Evolutionary conservation across 2,888 invertebrate genomes (phyloP), one percentile per base, ranked within the genome.

Genomic region (Heliconius sara): DNA sequence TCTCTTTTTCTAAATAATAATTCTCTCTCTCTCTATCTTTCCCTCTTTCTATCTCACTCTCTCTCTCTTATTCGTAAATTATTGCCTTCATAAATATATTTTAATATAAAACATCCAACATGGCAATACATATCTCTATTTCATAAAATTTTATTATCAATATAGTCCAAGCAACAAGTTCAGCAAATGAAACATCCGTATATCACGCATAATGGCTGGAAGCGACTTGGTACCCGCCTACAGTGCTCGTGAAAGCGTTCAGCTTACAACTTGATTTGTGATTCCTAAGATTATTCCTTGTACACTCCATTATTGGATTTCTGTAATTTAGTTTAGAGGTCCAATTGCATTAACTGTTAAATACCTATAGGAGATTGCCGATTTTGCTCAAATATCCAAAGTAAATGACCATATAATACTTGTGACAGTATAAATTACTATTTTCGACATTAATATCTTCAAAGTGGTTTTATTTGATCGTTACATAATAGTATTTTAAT

Each of bases 211-310:
- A 87, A 90, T 91, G 85, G 91, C 91, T 93, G 89, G 94, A 91
- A 94, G 94, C 93, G 89, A 91, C 90, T 85, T 86, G 88, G 86
- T 88, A 88, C 87, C 91, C 93, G 92, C 95, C 95, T 93, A 94
- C 94, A 88, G 88, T 87, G 87, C 86, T 92, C 92, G 91, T 93
- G 93, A 94, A 94, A 93, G 91, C 91, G 88, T 90, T 90, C 90
- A 88, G 90, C 92, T 92, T 91, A 92, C 92, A 90, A 91, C 91
- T 93, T 95, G 94, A 95, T 95, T 95, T 95, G 95, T 95, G 92
- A 93, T 94, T 91, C 89, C 91, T 87, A 91, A 94, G 90, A 92
- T 93, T 93, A 94, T 91, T 92, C 89, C 91, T 87, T 87, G 88
- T 89, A 89, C 88, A 89, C 87, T 87, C 90, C 86, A 91, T 91